Percentiles rank a stretch among this genome's conserved stretches.
Evolutionary conservation across 35 echinoderm and acorn worm species (phyloP).

Genomic region (Hemicentrotus pulcherrimus): DNA sequence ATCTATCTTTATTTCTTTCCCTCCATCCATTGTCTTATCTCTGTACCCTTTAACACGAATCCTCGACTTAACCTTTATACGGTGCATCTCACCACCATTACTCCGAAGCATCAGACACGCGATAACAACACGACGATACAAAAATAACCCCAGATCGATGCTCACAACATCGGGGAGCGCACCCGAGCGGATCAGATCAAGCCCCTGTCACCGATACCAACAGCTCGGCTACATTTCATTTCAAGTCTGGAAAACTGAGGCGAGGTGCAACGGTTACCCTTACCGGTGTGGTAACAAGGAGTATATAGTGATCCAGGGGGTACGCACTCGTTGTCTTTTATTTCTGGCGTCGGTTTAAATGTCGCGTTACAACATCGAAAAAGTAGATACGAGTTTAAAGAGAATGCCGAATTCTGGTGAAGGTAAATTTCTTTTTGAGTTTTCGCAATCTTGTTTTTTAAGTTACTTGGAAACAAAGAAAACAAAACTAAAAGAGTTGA

Average conservation of each 20-base stretch:
- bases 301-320: not conserved
- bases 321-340: not conserved
- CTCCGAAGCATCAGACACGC: not conserved
- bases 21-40: too few species aligned
- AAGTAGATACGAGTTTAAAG: too few species aligned
- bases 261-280: not conserved
- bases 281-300: not conserved
- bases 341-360: not conserved
- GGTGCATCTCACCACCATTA: too few species aligned
- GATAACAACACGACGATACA: not conserved
- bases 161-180: not conserved
- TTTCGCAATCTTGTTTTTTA: too few species aligned
- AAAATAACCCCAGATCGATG: slow-evolving; percentile 17
- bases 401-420: too few species aligned
- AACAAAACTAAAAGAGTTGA: too few species aligned
- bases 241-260: not conserved
- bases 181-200: not conserved
- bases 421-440: too few species aligned
- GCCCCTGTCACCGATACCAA: not conserved
- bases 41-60: too few species aligned
- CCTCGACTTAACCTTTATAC: too few species aligned
- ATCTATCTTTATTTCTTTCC: too few species aligned
- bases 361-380: not conserved
- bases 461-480: too few species aligned
- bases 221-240: not conserved